Percentiles rank a stretch among this genome's conserved stretches.
These are phyloP conservation scores for Carassius auratus DNA, from an alignment of 2,113 vertebrate species.

Conservation along the genomic window DNA sequence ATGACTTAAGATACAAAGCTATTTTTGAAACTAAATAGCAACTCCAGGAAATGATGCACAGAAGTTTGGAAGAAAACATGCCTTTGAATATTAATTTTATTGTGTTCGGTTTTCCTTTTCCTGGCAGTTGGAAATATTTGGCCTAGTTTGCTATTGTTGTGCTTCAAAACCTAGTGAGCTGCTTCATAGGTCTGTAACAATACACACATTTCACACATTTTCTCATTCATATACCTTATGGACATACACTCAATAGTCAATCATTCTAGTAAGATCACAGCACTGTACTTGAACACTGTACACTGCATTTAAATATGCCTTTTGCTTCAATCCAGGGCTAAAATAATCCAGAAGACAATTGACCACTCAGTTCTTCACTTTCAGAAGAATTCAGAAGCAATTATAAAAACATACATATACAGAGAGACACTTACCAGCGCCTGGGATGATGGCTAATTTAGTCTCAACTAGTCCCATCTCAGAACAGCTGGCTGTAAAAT, in stretches of 20 bases:
- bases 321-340: background rate
- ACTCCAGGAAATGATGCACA: background rate
- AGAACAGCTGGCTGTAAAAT: constrained; percentile 81
- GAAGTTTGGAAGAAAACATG: background rate
- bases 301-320: background rate
- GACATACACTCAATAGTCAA: background rate
- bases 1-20: too few species aligned
- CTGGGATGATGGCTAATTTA: constrained; percentile 92
- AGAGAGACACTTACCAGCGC: constrained; percentile 82
- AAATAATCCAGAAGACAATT: background rate
- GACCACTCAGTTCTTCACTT: background rate
- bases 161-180: background rate
- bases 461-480: constrained; percentile 97
- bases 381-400: background rate
- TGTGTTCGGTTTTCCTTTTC: background rate
- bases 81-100: background rate
- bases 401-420: background rate
- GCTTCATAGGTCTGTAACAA: background rate
- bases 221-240: too few species aligned
- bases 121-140: background rate
- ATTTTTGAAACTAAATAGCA: background rate
- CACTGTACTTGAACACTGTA: background rate
- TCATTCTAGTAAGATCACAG: background rate
- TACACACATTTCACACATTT: background rate
- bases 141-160: background rate